Evolutionary conservation across 2,888 invertebrate species (phyloP), one percentile per base, ranked within the genome.

Genomic region (Physocephala rufipes): DNA sequence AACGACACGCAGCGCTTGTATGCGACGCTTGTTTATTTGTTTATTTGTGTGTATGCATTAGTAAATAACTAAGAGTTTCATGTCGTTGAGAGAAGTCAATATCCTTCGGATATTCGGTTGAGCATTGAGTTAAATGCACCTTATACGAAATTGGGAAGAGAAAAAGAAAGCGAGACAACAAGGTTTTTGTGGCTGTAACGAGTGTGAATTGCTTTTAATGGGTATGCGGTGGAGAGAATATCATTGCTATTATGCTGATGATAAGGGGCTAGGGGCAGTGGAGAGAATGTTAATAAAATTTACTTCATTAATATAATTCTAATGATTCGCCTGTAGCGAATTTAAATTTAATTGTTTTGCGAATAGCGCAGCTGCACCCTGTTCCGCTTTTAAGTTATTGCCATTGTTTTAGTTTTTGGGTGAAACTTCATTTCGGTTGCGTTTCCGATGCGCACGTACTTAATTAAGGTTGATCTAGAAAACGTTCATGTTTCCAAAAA

Each of bases 1-100:
- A 36, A 36, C 36, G 9, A 9, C 5, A 76, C 65, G 76, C 72
- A 58, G 68, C 45, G 75, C 76, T 76, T 76, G 76, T 76, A 76
- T 73, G 67, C 72, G 74, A 73, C 71, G 36, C 9, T 36, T 74
- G 47, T 71, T 24, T 59, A 70, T 47, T 36, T 26, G 55, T 26
- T 53, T 5, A 26, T 19, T 26, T 55, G 19, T 24, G 19, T 51
- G 15, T 62, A 2, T 19, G 51, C 15, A 19, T 36, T 2, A 26
- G 36, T 15, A 36, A 28, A 24, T 53, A 47, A n/a, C 1, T 55
- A 15, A 2, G 55, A 2, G 55, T 30, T 62, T n/a, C 30, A 62
- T 62, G 36, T 36, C 12, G n/a, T n/a, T 24, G 4, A 16, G 16
- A 65, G 51, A 59, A 66, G 59, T 36, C 49, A 36, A 36, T 36